Conservation (phyloP, 2,113 vertebrate genomes). For the Regulus satrapa region DNA sequence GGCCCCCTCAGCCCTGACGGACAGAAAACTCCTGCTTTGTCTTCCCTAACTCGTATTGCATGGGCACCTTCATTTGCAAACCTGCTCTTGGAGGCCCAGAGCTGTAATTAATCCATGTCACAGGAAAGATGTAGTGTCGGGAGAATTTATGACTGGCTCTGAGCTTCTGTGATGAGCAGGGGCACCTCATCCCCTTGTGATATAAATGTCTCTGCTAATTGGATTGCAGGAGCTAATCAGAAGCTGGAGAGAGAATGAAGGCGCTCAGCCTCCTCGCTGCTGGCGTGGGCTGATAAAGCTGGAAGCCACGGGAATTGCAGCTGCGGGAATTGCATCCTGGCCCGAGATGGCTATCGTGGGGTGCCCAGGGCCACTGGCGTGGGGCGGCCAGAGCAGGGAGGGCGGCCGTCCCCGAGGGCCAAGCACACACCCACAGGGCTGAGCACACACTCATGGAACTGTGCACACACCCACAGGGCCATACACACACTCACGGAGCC, state of each 20-base stretch:
- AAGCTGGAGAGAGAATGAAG: slow-evolving; percentile 55
- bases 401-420: rapidly evolving
- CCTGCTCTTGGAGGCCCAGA: slow-evolving; percentile 41
- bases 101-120: slow-evolving; percentile 70
- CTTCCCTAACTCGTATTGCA: slow-evolving; percentile 26
- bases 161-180: slow-evolving; percentile 58
- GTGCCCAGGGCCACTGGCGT: background rate
- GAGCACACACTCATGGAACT: background rate
- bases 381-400: background rate
- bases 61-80: background rate
- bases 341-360: background rate
- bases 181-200: slow-evolving; percentile 65
- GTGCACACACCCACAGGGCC: background rate
- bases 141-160: slow-evolving; percentile 71
- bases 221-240: slow-evolving; percentile 74
- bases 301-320: background rate
- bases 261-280: slow-evolving; percentile 11
- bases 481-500: background rate
- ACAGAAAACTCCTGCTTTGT: background rate
- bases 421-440: background rate
- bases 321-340: background rate
- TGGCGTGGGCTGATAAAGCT: slow-evolving; percentile 61
- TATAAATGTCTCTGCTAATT: slow-evolving; percentile 77
- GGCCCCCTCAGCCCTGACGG: background rate
- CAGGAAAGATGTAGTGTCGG: slow-evolving; percentile 43